Base-by-base conservation (phyloP, 2,113 vertebrate species). In the Malaclemys terrapin region DNA sequence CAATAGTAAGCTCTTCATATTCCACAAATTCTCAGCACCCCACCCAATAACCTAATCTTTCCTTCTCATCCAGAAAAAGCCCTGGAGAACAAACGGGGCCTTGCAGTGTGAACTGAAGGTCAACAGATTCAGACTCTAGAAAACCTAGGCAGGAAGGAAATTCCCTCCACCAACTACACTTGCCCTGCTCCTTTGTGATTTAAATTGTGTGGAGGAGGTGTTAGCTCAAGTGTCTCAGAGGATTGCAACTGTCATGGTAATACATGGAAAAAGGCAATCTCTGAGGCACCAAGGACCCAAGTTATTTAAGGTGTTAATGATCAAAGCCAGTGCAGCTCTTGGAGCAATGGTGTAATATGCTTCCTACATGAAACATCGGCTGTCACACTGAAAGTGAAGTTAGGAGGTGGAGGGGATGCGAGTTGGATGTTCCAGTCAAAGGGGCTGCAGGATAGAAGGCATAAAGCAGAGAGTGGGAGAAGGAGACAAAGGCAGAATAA, bases 331-430 rank as follows among this genome's bases (percentile, higher is more conserved):
- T 35, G 20, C 25, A 2, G 49, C 3, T 87, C 45, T 49, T 31
- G 75, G 20, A 10, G 19, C 27, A 69, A 20, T 4, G 29, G 47
- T 0, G 0, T 52, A 78, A 91, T 0, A 0, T 59, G n/a, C 31
- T 90, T 53, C 47, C 75, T 78, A 24, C 45, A 54, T 35, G 76
- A 69, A 49, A 42, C 5, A 12, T 42, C 52, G 62, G 35, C 19
- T 78, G 19, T 16, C 19, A 3, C 4, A 4, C 87, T 31, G 1
- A 12, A 1, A 56, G 45, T 72, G 38, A 56, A 25, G 5, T 45
- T 79, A 50, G 52, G 16, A 52, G 24, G 11, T 72, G n/a, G 8
- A 72, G 69, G n/a, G 11, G n/a, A 29, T 45, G 72, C 72, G 25
- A 25, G 72, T 38, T 50, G 19, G 59, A 13, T 52, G 54, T 38